phyloP scores from a whole-genome alignment of 2,113 vertebrate genomes.

The Pogona vitticeps region DNA sequence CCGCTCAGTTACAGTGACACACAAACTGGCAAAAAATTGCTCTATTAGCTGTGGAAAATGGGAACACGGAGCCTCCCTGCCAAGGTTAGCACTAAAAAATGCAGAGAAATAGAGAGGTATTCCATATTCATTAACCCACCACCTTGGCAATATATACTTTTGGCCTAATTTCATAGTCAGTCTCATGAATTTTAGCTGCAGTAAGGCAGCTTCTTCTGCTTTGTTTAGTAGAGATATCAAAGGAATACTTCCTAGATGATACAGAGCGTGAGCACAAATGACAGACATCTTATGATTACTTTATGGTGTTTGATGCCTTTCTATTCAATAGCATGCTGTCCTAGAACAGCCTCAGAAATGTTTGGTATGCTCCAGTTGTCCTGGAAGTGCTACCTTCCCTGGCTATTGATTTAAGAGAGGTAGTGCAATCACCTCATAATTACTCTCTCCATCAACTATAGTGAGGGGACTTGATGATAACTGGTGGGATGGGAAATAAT shows the following conservation, averaged over 20 bases:
- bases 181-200: not conserved
- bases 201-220: not conserved
- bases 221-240: not conserved
- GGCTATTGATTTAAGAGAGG: too few relatives aligned
- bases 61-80: not conserved
- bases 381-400: not conserved
- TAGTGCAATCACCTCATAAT: too few relatives aligned
- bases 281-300: not conserved
- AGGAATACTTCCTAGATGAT: not conserved
- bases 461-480: too few relatives aligned
- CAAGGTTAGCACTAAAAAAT: not conserved
- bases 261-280: too few relatives aligned
- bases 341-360: too few relatives aligned
- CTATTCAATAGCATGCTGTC: not conserved
- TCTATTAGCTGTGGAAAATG: not conserved
- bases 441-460: too few relatives aligned
- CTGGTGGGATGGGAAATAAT: too few relatives aligned
- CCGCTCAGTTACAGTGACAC: not conserved
- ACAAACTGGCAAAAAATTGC: not conserved
- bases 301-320: not conserved
- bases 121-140: not conserved
- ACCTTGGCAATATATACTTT: not conserved
- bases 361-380: too few relatives aligned
- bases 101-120: not conserved
- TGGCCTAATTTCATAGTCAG: not conserved